Conservation (phyloP, 2,888 invertebrate species). For the Digitonthophagus gazella region DNA sequence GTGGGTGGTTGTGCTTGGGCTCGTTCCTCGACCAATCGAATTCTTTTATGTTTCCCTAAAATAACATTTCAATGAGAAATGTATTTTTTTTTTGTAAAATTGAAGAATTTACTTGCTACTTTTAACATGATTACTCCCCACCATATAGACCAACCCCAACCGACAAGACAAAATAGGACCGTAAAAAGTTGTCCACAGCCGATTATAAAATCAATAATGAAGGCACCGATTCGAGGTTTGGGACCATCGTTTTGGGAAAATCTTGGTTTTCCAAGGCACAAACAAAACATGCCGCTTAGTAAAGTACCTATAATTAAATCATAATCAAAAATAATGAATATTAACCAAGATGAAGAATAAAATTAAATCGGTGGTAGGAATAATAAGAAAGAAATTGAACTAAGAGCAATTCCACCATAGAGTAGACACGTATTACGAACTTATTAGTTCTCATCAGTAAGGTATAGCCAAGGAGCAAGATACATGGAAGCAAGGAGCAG, state of each 20-base stretch:
- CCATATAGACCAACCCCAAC: slow-evolving; percentile 98
- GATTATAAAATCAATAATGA: slow-evolving; percentile 82
- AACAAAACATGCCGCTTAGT: slow-evolving; percentile 82
- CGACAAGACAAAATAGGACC: slow-evolving; percentile 88
- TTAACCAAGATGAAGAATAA: too few species aligned
- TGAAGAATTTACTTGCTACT: slow-evolving; percentile 73
- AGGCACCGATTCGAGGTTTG: slow-evolving; percentile 73
- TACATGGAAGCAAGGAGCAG: too few species aligned
- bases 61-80: slow-evolving; percentile 29
- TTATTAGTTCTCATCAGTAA: background rate
- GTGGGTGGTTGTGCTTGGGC: slow-evolving; percentile 50
- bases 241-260: slow-evolving; percentile 79
- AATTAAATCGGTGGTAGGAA: background rate
- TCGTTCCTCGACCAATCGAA: slow-evolving; percentile 57
- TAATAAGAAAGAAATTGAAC: slow-evolving; percentile 5
- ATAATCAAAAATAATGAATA: background rate
- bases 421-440: too few species aligned
- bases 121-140: slow-evolving; percentile 94
- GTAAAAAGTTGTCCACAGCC: slow-evolving; percentile 90
- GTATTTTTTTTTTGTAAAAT: background rate
- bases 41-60: slow-evolving; percentile 64
- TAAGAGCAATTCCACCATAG: background rate
- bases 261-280: slow-evolving; percentile 86
- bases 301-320: slow-evolving; percentile 73
- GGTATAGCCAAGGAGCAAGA: too few species aligned